Conservation (phyloP, 2,797 vertebrate species). For the Galaxias olidus region DNA sequence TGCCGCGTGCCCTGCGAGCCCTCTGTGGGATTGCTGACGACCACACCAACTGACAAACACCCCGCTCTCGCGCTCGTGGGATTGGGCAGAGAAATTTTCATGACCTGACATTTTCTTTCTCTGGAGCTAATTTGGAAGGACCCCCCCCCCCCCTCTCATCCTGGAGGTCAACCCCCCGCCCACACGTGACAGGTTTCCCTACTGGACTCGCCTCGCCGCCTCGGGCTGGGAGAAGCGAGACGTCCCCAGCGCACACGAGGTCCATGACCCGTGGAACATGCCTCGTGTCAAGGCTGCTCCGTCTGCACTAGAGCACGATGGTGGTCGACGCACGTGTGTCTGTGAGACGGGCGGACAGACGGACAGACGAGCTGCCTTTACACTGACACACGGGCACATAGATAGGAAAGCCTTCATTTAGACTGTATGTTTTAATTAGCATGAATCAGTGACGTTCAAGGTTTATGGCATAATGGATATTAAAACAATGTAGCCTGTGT, state of each 20-base stretch:
- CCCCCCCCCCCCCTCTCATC: too few relatives aligned
- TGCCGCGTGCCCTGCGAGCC: not conserved
- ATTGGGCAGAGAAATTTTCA: too few relatives aligned
- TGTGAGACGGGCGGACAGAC: not conserved
- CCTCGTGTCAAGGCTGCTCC: slow-evolving; percentile 43
- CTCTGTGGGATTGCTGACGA: slow-evolving; percentile 8
- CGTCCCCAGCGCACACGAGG: slow-evolving; percentile 40
- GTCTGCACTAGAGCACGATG: slow-evolving; percentile 14
- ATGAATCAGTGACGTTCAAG: too few relatives aligned
- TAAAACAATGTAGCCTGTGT: too few relatives aligned
- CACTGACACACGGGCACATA: too few relatives aligned
- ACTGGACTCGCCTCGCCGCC: slow-evolving; percentile 23
- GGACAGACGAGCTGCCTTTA: too few relatives aligned
- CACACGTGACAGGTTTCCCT: slow-evolving; percentile 4
- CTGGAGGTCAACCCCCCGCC: not conserved
- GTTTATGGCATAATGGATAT: too few relatives aligned
- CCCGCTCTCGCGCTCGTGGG: not conserved
- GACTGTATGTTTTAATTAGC: too few relatives aligned
- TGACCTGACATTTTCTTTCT: too few relatives aligned
- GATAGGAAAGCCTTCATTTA: too few relatives aligned
- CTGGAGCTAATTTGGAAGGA: too few relatives aligned
- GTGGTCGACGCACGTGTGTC: not conserved
- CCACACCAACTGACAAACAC: not conserved
- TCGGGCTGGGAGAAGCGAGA: slow-evolving; percentile 41
- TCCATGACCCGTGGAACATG: slow-evolving; percentile 55